Conservation (phyloP, 2,888 invertebrate genomes). For the Nudaria mundana region DNA sequence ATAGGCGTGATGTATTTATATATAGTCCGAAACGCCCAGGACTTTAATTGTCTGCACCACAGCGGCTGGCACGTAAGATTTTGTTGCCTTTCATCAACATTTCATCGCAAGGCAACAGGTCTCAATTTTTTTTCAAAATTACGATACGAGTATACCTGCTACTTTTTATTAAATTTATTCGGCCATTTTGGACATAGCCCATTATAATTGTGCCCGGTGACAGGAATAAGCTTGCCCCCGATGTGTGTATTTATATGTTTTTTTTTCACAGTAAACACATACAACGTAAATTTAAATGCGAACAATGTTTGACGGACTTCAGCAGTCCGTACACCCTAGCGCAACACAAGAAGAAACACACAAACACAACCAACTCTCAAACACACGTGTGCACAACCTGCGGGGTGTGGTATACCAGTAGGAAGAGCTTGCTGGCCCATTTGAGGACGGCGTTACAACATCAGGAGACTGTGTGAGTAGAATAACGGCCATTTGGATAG, state of each 20-base stretch:
- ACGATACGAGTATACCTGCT: too few species aligned
- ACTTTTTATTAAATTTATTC: too few species aligned
- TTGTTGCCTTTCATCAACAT: too few species aligned
- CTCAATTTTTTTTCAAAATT: too few species aligned
- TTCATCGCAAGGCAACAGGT: too few species aligned
- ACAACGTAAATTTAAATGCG: conserved; percentile 55
- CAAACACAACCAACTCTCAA: accelerated
- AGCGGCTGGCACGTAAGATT: too few species aligned
- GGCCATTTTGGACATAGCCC: too few species aligned
- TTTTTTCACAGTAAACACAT: conserved; percentile 55
- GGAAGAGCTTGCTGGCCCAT: conserved; percentile 54
- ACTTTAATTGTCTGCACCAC: too few species aligned
- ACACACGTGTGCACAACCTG: conserved; percentile 41
- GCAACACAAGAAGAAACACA: conserved; percentile 51
- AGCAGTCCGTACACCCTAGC: conserved; percentile 60
- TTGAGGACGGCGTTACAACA: conserved; percentile 44
- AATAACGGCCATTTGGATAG: neutral
- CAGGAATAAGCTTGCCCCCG: too few species aligned
- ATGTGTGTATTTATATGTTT: neutral
- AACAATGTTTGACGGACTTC: conserved; percentile 44
- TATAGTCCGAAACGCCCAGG: too few species aligned
- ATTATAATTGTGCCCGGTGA: too few species aligned
- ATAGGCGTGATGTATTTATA: too few species aligned
- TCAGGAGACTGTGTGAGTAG: conserved; percentile 51
- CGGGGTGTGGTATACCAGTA: conserved; percentile 33